Percentiles rank a stretch among this genome's conserved stretches.
Conservation (phyloP, 2,113 vertebrate genomes). For the Dendrocopos noguchii region DNA sequence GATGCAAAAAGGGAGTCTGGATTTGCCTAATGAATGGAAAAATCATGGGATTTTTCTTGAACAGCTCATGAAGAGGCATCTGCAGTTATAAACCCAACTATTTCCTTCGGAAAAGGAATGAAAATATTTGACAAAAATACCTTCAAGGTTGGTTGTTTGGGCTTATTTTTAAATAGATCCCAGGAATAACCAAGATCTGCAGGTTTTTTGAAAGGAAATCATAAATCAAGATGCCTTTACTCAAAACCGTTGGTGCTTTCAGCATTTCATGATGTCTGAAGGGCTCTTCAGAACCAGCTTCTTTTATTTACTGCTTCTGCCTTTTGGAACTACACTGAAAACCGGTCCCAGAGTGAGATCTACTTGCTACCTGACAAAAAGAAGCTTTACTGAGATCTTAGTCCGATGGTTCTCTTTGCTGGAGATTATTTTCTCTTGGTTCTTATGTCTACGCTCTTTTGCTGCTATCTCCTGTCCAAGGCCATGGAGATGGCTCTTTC, state of each 20-base stretch:
- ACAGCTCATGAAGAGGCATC: constrained; percentile 35
- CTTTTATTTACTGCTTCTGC: neutral
- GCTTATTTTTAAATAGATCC: neutral
- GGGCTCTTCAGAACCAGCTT: neutral
- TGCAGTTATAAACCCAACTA: constrained; percentile 59
- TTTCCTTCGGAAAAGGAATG: constrained; percentile 56
- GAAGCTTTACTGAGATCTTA: neutral
- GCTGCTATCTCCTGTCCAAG: neutral
- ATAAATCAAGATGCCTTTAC: neutral
- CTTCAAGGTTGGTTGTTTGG: neutral
- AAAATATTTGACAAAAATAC: constrained; percentile 46
- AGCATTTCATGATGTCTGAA: constrained; percentile 20
- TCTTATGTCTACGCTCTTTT: neutral
- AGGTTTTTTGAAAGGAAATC: neutral
- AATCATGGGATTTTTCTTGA: constrained; percentile 46
- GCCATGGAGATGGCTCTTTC: neutral
- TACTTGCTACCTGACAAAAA: neutral
- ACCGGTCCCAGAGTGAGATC: neutral
- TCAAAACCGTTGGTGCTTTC: neutral
- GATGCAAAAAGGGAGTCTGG: neutral
- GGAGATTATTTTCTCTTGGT: neutral
- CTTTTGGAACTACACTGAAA: neutral
- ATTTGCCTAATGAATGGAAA: constrained; percentile 36
- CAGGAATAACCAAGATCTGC: constrained; percentile 1
- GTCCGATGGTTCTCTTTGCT: neutral